Conservation (phyloP, 2,113 vertebrate species). For the Spea bombifrons region DNA sequence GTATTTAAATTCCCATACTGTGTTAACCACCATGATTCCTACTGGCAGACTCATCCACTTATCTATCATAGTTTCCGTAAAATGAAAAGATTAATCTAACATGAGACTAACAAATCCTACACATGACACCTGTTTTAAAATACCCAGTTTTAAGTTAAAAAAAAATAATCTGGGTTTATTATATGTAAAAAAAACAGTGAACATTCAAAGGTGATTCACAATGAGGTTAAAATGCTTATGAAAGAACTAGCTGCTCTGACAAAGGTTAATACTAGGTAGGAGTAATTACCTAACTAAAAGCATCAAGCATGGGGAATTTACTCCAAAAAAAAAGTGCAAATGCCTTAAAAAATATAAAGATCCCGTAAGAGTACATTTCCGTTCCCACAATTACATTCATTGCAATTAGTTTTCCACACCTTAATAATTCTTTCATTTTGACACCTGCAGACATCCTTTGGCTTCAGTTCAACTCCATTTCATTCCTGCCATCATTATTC, state of each 20-base stretch:
- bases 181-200: too few relatives aligned
- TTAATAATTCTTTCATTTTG: constrained; percentile 51
- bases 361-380: constrained; percentile 48
- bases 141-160: too few relatives aligned
- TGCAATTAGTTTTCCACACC: constrained; percentile 57
- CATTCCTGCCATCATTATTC: constrained; percentile 37
- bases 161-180: too few relatives aligned
- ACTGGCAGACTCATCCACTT: too few relatives aligned
- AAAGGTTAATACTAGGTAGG: constrained; percentile 2
- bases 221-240: constrained; percentile 22
- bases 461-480: constrained; percentile 48
- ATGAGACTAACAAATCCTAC: too few relatives aligned
- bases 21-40: too few relatives aligned
- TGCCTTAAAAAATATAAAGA: constrained; percentile 48
- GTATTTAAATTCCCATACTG: too few relatives aligned
- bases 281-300: constrained; percentile 51
- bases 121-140: too few relatives aligned
- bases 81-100: too few relatives aligned
- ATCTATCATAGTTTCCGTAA: too few relatives aligned
- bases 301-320: constrained; percentile 40
- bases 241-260: constrained; percentile 30
- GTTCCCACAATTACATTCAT: constrained; percentile 54
- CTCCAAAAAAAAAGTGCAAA: constrained; percentile 13
- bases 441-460: constrained; percentile 50
- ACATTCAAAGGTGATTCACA: too few relatives aligned